Evolutionary conservation across 2,113 vertebrate species (phyloP), one percentile per base, ranked within the genome.

Genomic region (Ictalurus punctatus): DNA sequence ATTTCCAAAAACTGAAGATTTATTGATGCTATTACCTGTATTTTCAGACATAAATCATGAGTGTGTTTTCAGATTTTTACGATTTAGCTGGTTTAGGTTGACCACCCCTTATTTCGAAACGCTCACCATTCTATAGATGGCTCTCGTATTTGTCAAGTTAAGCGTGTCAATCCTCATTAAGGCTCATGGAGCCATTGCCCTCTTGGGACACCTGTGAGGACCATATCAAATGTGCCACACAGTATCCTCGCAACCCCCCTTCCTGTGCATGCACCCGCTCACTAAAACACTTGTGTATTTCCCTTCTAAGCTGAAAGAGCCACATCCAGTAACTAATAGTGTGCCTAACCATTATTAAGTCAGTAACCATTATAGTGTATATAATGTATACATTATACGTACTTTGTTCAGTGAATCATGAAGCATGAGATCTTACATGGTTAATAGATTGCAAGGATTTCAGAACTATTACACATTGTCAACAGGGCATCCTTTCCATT

Each of bases 1-100:
- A 89, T 87, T 89, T 88, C 90, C 86, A 91, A 89, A 90, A 73
- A 25, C 37, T 56, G 65, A 30, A 91, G 90, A 90, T 91, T 93
- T 92, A 92, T 91, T 90, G 85, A 87, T 52, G 69, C 80, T 89
- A 82, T 92, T 91, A 87, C 81, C 79, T 85, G 78, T 92, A 90
- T 92, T 91, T 90, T 90, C 58, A 52, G 69, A 90, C 87, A 89
- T 93, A 91, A 91, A 91, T 93, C 92, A 88, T 80, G 73, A 84
- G 44, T 37, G 84, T 52, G 73, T 56, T 90, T 90, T 71, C 27
- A 74, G 86, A 67, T 85, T 90, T 88, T 91, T 84, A 74, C 71
- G 17, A 87, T 61, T 86, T 81, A 54, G 74, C 73, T 74, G 48
- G 80, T 65, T 91, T 73, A 61, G 86, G 76, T 87, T 83, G 58